These are phyloP conservation scores for Dreissena rostriformis DNA, from an alignment of 1,140 invertebrate species.

Conservation along the genomic window DNA sequence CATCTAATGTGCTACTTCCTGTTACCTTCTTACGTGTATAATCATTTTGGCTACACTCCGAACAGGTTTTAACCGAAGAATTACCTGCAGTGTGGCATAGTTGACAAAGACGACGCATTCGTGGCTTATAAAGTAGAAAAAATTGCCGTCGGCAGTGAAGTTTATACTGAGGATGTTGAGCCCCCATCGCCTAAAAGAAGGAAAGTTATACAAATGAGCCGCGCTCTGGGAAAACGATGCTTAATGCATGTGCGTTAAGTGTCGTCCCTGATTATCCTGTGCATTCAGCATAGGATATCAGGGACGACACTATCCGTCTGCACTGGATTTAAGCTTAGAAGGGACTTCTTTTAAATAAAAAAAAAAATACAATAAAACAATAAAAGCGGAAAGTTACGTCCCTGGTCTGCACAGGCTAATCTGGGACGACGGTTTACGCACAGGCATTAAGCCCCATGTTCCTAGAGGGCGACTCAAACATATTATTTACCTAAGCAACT, in stretches of 20 bases:
- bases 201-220: not conserved
- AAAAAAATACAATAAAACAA: no score
- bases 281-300: no score
- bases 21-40: no score
- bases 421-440: not conserved
- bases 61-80: not conserved
- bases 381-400: no score
- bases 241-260: no score
- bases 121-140: not conserved
- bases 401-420: not conserved
- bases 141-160: constrained; percentile 21
- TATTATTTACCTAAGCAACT: no score
- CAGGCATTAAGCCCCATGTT: no score
- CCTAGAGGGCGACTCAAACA: no score
- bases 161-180: constrained; percentile 3
- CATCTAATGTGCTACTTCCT: no score
- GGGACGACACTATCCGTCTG: not conserved
- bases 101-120: constrained; percentile 7
- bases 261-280: no score
- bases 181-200: constrained; percentile 1
- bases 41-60: no score
- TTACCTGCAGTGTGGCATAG: constrained; percentile 16
- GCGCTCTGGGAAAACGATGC: no score
- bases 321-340: not conserved
- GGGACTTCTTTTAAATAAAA: not conserved